Base-by-base conservation (phyloP, 1,140 invertebrate species). In the Diuraphis noxia region DNA sequence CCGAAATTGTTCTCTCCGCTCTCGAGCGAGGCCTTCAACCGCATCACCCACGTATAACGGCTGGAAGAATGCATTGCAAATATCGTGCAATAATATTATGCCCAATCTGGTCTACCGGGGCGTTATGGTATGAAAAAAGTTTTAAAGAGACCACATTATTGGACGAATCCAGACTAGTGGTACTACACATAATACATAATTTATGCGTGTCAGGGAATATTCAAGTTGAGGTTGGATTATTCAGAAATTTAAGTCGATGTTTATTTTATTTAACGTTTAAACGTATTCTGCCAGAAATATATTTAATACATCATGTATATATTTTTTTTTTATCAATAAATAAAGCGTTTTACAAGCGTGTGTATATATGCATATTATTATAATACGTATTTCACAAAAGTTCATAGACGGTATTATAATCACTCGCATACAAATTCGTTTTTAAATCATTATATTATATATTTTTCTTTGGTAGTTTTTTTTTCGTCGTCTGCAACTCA, bases 251-350 rank as follows among this genome's bases (percentile, higher is more conserved):
- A 38, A 40, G 36, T 40, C 36, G 23, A 38, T 82, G 23, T 25
- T 38, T 38, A 82, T 40, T 82, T 82, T 40, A 40, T 82, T 82
- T 82, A 40, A 40, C 36, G 79, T 40, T 72, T 38, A 40, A 82
- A 40, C 79, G 38, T 82, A 82, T 82, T n/a, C n/a, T n/a, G 17
- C 38, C 19, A 2, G 9, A 82, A 38, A 38, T 40, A 17, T 72
- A 72, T 72, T 17, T 63, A 56, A 63, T 63, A 63, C 2, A 3
- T n/a, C 30, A 63, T n/a, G 25, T 56, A 56, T 30, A 30, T 30
- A 10, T 56, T 38, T 81, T 77, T 77, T 72, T 77, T 40, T 82
- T 38, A 38, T 82, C 36, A 82, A 82, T 82, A 82, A 82, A 82
- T 40, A 38, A 82, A 82, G 2, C 36, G 23, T 82, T 40, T 82